Evolutionary conservation across 1,140 invertebrate genomes (phyloP), one percentile per base, ranked within the genome.

Genomic region (Zaprionus lachaisei): DNA sequence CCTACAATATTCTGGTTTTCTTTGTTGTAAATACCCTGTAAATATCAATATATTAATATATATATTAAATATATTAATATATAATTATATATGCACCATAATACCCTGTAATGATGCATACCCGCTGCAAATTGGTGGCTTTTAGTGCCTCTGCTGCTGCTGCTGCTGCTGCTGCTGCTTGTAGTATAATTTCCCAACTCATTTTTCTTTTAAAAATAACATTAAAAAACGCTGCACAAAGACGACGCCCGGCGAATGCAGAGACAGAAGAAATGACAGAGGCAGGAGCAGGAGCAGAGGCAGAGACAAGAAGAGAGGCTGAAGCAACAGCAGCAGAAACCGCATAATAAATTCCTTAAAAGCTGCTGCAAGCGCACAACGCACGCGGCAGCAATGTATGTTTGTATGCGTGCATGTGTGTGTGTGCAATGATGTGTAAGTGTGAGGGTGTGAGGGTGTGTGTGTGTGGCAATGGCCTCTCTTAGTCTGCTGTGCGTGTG

Each of bases 381-480:
- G 17, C 9, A 24, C n/a, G n/a, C 56, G n/a, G 28, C 49, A 38
- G 54, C n/a, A 34, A 0, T 41, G 20, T 56, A n/a, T 14, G 38
- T 31, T 26, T 68, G 64, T 41, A 49, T 57, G 51, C 7, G 6
- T 44, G n/a, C 15, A 1, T 41, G 22, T 66, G 24, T 20, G 17
- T 47, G 56, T 58, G 26, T 24, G 20, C n/a, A 47, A n/a, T 31
- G 7, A 5, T 56, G 38, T 44, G 12, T 56, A 15, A 28, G 14
- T 22, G 31, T 20, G 20, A 37, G 22, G 28, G 58, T 54, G n/a
- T n/a, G n/a, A n/a, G 57, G 20, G 20, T 62, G 15, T 55, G 62
- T 60, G 55, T 55, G 22, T 63, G 51, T 49, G 34, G 70, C 75
- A 77, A 73, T 77, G 75, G 75, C 75, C 75, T 74, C 64, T 66